Percentiles rank a stretch among this genome's conserved stretches.
phyloP scores from a whole-genome alignment of 2,888 invertebrate species.

The Erpobdella octoculata region DNA sequence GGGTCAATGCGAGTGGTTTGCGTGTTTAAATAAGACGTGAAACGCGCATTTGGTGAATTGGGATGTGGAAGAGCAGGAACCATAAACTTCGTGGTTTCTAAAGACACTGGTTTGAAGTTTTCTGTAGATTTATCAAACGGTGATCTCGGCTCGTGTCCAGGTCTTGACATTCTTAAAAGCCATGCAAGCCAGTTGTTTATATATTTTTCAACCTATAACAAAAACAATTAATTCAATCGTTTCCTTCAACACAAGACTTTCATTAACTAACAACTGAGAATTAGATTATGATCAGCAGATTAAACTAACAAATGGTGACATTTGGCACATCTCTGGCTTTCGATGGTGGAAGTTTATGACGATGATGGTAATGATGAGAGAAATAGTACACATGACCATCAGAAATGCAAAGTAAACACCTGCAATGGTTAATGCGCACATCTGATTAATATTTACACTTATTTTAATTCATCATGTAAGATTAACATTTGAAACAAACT shows the following conservation, averaged over 20 bases:
- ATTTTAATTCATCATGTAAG: neutral
- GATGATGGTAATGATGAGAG: conserved; percentile 89
- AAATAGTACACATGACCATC: conserved; percentile 97
- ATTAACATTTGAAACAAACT: neutral
- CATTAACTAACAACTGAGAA: neutral
- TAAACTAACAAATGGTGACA: conserved; percentile 51
- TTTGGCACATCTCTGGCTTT: conserved; percentile 79
- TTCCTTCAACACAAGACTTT: neutral
- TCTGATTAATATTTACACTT: too few species aligned
- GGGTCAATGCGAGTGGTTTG: conserved; percentile 28
- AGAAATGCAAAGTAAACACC: conserved; percentile 96
- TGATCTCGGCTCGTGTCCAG: conserved; percentile 35
- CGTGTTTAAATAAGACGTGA: conserved; percentile 16
- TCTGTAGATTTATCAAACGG: conserved; percentile 35
- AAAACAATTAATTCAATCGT: neutral
- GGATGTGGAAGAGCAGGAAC: conserved; percentile 32
- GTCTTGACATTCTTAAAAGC: conserved; percentile 37
- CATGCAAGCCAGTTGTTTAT: conserved; percentile 39
- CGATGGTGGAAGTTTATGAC: conserved; percentile 94
- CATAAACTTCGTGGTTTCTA: neutral
- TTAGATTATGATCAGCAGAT: too few species aligned
- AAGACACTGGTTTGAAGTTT: conserved; percentile 24
- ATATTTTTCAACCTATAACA: conserved; percentile 37
- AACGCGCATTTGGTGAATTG: conserved; percentile 25
- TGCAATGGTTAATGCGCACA: conserved; percentile 54